Conservation (phyloP, 2,888 invertebrate genomes). For the Euclidia mi region DNA sequence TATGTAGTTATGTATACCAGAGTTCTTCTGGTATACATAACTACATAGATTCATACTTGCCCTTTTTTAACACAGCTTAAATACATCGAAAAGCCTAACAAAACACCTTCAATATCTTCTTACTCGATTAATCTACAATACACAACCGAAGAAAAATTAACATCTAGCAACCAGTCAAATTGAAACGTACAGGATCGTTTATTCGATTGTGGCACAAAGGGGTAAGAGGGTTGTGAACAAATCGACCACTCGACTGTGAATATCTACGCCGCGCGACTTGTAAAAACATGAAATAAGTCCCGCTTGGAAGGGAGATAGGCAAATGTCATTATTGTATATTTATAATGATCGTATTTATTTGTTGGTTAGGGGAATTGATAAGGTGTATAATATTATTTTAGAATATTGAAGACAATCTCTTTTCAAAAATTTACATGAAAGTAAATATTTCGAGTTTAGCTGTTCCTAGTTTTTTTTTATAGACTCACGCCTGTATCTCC, state of each 20-base stretch:
- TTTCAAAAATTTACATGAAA: too few species aligned
- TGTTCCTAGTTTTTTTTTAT: too few species aligned
- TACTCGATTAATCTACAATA: conserved; percentile 52
- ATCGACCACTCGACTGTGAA: conserved; percentile 76
- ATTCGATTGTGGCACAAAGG: conserved; percentile 73
- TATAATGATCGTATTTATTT: conserved; percentile 12
- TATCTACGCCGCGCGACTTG: conserved; percentile 64
- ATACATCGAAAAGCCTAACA: neutral
- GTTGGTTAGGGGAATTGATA: neutral
- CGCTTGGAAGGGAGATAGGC: conserved; percentile 57
- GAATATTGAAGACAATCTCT: too few species aligned
- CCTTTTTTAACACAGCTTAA: too few species aligned
- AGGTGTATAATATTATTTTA: too few species aligned
- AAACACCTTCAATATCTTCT: conserved; percentile 17
- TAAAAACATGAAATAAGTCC: conserved; percentile 68
- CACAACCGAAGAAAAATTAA: conserved; percentile 59
- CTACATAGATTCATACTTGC: too few species aligned
- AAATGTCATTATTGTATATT: conserved; percentile 38
- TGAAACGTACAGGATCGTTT: conserved; percentile 50
- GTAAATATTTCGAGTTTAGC: too few species aligned
- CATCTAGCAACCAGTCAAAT: conserved; percentile 44
- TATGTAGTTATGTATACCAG: too few species aligned
- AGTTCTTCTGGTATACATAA: too few species aligned
- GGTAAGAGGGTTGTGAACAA: conserved; percentile 66
- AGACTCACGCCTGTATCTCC: too few species aligned